Evolutionary conservation across 2,113 vertebrate genomes (phyloP).

Genomic region (Miniopterus natalensis): DNA sequence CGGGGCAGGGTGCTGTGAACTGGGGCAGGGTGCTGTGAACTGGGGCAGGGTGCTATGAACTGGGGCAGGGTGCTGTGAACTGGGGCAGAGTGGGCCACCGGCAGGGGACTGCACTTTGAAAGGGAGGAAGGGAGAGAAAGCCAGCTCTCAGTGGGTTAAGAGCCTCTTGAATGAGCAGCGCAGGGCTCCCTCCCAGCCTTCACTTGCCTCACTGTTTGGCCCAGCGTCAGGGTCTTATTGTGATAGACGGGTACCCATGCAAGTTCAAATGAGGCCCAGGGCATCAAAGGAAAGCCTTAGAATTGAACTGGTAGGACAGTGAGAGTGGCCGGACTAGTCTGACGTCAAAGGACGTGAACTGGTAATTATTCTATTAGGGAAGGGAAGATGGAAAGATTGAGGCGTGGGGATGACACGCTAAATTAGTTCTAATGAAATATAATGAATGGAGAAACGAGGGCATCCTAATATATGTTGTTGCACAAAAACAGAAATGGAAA

Average conservation of each 20-base stretch:
- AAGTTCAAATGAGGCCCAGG: slow-evolving; percentile 16
- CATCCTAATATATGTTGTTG: background rate
- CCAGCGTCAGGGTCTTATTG: background rate
- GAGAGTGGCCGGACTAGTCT: background rate
- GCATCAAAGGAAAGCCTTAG: slow-evolving; percentile 11
- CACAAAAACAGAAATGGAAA: slow-evolving; percentile 37
- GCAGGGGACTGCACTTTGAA: too few relatives aligned
- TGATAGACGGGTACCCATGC: background rate
- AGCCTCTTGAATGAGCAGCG: background rate
- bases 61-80: too few relatives aligned
- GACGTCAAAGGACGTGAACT: background rate
- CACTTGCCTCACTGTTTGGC: background rate
- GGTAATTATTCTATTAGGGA: slow-evolving; percentile 54
- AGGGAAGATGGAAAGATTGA: slow-evolving; percentile 27
- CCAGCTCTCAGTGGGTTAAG: background rate
- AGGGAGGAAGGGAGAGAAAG: background rate
- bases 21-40: too few relatives aligned
- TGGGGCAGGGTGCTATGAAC: too few relatives aligned
- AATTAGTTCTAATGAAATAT: slow-evolving; percentile 46
- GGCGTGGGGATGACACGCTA: background rate
- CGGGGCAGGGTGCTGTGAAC: too few relatives aligned
- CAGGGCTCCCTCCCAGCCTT: background rate
- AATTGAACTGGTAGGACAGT: background rate
- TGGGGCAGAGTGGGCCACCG: too few relatives aligned
- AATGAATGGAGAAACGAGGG: background rate